A percentile compares a stretch with the other conserved stretches of the same genome.
Conservation (phyloP, 2,797 vertebrate genomes). For the Sebastiscus albofasciatus region DNA sequence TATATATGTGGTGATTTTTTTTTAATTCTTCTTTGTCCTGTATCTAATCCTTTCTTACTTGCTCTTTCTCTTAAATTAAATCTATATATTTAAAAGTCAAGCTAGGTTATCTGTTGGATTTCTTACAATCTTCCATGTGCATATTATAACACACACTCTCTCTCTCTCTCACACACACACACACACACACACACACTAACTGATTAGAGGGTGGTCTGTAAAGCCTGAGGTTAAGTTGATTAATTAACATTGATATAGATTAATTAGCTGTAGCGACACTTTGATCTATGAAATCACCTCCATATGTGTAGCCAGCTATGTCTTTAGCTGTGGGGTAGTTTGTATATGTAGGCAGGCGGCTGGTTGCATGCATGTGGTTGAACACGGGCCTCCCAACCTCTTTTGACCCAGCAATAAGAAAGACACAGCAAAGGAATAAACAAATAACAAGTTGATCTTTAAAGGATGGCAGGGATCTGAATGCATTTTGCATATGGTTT, state of each 20-base stretch:
- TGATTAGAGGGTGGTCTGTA: constrained; percentile 69
- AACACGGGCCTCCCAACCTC: not conserved
- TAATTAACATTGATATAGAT: constrained; percentile 80
- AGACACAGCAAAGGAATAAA: not conserved
- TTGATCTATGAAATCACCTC: constrained; percentile 77
- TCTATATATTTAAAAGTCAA: constrained; percentile 60
- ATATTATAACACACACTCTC: not conserved
- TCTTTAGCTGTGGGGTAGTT: constrained; percentile 24
- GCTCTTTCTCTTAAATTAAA: constrained; percentile 25
- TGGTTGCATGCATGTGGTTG: not conserved
- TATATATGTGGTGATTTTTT: not conserved
- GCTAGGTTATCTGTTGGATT: constrained; percentile 37
- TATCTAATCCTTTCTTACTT: constrained; percentile 14
- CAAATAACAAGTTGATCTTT: not conserved
- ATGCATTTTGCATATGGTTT: not conserved
- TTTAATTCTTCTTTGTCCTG: not conserved
- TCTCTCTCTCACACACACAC: not conserved
- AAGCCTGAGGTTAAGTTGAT: constrained; percentile 78
- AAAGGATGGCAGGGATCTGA: not conserved
- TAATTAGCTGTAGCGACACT: constrained; percentile 78
- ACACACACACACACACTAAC: constrained; percentile 25
- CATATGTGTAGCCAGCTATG: constrained; percentile 62
- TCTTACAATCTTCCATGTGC: constrained; percentile 17
- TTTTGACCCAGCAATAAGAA: not conserved
- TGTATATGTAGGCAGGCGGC: not conserved